Evolutionary conservation across 2,113 vertebrate genomes (phyloP).

Genomic region (Cranoglanis bouderius): DNA sequence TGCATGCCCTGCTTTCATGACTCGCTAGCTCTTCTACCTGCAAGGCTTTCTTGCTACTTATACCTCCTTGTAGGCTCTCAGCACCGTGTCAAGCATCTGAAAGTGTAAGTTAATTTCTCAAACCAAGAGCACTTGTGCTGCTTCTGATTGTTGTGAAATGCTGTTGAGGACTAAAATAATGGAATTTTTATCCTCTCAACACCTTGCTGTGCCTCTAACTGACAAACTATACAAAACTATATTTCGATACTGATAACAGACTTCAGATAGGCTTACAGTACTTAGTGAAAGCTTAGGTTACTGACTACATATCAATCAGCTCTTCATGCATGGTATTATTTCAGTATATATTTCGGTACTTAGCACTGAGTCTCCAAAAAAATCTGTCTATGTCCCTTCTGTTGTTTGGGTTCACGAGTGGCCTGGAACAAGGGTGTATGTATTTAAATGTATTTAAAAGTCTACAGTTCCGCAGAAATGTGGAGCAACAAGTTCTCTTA

Average conservation of each 20-base stretch:
- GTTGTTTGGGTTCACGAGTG: neutral
- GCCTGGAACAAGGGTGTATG: neutral
- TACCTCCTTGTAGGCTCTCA: neutral
- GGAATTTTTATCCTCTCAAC: neutral
- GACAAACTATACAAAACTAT: neutral
- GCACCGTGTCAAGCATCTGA: neutral
- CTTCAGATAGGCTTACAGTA: neutral
- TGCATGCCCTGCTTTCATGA: neutral
- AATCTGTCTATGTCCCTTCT: neutral
- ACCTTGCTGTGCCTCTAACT: neutral
- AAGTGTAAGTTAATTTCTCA: neutral
- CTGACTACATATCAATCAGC: neutral
- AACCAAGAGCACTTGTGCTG: neutral
- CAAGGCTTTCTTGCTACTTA: neutral
- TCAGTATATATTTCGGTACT: neutral
- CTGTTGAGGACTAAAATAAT: neutral
- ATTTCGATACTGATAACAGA: neutral
- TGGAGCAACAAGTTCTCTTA: neutral
- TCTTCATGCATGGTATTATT: neutral
- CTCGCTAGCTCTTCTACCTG: neutral
- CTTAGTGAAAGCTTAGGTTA: neutral
- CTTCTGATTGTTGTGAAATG: neutral
- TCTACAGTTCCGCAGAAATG: neutral
- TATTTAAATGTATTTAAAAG: neutral
- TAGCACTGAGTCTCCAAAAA: neutral